Evolutionary conservation across 2,888 invertebrate species (phyloP).

Genomic region (Chloromyia formosa): DNA sequence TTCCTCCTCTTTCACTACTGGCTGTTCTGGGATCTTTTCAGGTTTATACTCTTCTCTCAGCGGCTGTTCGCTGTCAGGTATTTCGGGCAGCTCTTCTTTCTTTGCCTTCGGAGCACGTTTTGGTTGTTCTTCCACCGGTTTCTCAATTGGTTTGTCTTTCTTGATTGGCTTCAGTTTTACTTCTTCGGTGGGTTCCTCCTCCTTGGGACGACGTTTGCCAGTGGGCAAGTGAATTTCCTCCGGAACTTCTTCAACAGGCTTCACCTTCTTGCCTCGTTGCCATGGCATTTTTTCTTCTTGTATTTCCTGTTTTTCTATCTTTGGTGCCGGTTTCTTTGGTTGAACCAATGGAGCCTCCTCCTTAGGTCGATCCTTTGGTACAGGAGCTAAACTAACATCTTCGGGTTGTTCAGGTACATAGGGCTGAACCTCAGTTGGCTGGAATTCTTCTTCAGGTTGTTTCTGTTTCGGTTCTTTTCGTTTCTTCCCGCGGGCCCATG

Average conservation of each 20-base stretch:
- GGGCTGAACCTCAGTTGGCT: conserved; percentile 19
- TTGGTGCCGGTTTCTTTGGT: conserved; percentile 51
- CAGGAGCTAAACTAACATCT: background rate
- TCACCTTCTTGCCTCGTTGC: conserved; percentile 63
- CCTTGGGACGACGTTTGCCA: conserved; percentile 51
- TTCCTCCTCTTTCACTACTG: conserved; percentile 52
- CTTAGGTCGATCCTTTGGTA: background rate
- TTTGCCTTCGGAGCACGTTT: background rate
- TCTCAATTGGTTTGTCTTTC: conserved; percentile 48
- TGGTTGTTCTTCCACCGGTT: conserved; percentile 38
- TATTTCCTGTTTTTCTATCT: background rate
- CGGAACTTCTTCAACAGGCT: conserved; percentile 57
- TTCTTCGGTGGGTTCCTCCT: conserved; percentile 51
- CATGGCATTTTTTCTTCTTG: conserved; percentile 55
- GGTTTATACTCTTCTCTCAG: conserved; percentile 50
- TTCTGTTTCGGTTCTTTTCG: conserved; percentile 52
- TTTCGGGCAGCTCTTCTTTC: conserved; percentile 47
- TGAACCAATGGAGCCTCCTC: conserved; percentile 49
- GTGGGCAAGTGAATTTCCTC: conserved; percentile 51
- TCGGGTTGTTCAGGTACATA: conserved; percentile 23
- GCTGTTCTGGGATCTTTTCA: conserved; percentile 53
- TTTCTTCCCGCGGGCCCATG: conserved; percentile 52
- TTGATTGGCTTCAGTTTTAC: conserved; percentile 59
- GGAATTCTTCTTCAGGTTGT: conserved; percentile 19
- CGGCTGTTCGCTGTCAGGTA: conserved; percentile 45